Percentiles rank a stretch among this genome's conserved stretches.
Conservation (phyloP, 2,113 vertebrate species). For the Hepsetus odoe region DNA sequence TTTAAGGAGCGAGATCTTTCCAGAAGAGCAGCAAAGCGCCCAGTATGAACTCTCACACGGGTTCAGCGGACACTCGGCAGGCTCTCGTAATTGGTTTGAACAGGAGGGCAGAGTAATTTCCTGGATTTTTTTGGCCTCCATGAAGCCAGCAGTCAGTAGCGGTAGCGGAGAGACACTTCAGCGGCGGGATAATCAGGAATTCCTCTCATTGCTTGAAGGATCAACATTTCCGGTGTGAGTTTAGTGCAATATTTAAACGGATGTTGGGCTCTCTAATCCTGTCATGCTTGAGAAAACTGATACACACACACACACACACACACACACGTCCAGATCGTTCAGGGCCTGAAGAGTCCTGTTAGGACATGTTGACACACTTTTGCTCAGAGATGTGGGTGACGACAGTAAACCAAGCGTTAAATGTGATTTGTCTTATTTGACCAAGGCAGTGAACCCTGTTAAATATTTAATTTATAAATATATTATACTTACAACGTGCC, state of each 20-base stretch:
- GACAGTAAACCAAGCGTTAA: not conserved
- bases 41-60: conserved; percentile 10
- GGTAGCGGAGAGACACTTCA: conserved; percentile 7
- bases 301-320: too few relatives aligned
- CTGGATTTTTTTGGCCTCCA: conserved; percentile 18
- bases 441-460: too few relatives aligned
- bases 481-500: too few relatives aligned
- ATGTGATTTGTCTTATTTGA: too few relatives aligned
- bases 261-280: not conserved
- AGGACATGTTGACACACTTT: not conserved
- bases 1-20: conserved; percentile 1
- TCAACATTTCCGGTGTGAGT: conserved; percentile 31
- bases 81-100: not conserved
- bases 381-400: not conserved
- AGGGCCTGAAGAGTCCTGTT: not conserved
- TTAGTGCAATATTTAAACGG: conserved; percentile 18
- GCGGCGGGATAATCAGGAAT: conserved; percentile 33
- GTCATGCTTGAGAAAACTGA: not conserved
- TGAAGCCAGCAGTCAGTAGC: conserved; percentile 10
- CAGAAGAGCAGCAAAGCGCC: conserved; percentile 17
- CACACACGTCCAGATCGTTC: not conserved
- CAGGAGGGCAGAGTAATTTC: conserved; percentile 15
- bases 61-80: conserved; percentile 3
- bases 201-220: conserved; percentile 42
- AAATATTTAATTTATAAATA: too few relatives aligned